phyloP scores from a whole-genome alignment of 2,113 vertebrate genomes.

The Python bivittatus region DNA sequence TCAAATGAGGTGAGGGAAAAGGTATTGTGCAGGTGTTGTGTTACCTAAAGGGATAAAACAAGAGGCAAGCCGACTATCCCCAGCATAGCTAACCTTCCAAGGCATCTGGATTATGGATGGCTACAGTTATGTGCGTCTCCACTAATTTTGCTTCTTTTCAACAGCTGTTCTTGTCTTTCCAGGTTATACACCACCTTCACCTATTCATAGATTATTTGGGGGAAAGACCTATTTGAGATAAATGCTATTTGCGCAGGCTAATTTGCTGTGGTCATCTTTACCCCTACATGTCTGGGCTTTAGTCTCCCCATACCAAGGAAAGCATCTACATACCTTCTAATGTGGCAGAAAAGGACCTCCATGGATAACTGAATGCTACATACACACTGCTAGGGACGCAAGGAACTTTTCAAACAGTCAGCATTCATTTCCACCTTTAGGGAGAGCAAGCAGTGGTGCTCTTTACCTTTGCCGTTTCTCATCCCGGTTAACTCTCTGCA shows the following conservation, averaged over 20 bases:
- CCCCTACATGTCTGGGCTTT: not conserved
- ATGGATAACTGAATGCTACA: not conserved
- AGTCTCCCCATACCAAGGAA: not conserved
- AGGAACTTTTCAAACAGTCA: not conserved
- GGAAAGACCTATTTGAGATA: not conserved
- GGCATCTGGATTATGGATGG: not conserved
- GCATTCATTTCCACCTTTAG: not conserved
- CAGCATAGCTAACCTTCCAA: not conserved
- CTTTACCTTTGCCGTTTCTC: conserved; percentile 87
- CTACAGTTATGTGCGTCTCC: not conserved
- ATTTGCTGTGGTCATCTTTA: not conserved
- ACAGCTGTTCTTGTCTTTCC: not conserved
- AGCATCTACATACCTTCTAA: not conserved
- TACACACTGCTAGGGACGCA: not conserved
- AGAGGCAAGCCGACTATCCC: not conserved
- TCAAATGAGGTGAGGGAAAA: not conserved
- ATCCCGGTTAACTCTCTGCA: conserved; percentile 76
- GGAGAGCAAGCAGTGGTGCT: not conserved
- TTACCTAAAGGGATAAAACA: not conserved
- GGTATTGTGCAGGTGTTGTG: not conserved
- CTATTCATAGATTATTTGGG: not conserved
- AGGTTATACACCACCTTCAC: not conserved
- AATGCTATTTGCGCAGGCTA: not conserved
- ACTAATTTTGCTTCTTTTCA: not conserved
- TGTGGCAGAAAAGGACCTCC: not conserved